These are phyloP conservation scores for Peromyscus leucopus DNA, from an alignment of 2,113 vertebrate genomes.

Conservation along the genomic window DNA sequence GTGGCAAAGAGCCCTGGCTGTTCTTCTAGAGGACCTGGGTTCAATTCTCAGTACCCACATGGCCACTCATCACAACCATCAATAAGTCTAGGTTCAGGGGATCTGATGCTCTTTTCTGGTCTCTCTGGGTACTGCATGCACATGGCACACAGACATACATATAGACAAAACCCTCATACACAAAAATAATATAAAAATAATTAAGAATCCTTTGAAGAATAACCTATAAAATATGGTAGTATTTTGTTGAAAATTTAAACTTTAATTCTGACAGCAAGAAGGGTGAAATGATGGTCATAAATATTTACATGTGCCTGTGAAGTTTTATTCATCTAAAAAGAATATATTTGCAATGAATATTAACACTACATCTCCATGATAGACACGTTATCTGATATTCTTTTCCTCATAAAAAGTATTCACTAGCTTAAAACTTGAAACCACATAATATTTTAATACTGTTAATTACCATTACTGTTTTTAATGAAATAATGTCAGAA, in stretches of 20 bases:
- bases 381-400: not conserved
- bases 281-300: not conserved
- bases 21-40: not conserved
- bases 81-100: not conserved
- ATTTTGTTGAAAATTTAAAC: not conserved
- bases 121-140: too few relatives aligned
- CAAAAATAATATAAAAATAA: not conserved
- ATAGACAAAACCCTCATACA: not conserved
- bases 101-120: not conserved
- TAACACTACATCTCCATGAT: not conserved
- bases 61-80: not conserved
- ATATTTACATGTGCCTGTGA: not conserved
- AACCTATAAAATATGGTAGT: not conserved
- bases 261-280: not conserved
- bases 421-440: constrained; percentile 49
- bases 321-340: not conserved
- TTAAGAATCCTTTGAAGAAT: constrained; percentile 22
- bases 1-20: not conserved
- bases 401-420: constrained; percentile 40
- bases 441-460: not conserved
- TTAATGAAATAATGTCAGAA: not conserved
- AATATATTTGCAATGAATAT: constrained; percentile 14
- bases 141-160: not conserved
- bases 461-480: not conserved
- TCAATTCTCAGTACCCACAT: too few relatives aligned